phyloP scores from a whole-genome alignment of 2,113 vertebrate species.

The Sisor rabdophorus region DNA sequence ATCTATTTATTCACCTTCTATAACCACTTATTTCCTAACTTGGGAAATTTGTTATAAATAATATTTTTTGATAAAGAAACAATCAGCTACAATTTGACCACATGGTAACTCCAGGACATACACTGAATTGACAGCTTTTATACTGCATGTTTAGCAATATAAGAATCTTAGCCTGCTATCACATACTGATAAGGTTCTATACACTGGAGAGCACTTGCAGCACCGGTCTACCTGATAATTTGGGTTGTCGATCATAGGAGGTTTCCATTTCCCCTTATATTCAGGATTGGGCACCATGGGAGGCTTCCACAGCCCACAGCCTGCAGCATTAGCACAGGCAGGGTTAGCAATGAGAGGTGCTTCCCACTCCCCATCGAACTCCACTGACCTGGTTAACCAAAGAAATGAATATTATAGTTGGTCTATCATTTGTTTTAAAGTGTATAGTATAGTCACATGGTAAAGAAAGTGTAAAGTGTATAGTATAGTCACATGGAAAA shows the following conservation, averaged over 20 bases:
- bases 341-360: constrained; percentile 81
- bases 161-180: too few species aligned
- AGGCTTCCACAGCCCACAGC: constrained; percentile 79
- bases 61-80: too few species aligned
- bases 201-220: neutral
- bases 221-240: constrained; percentile 74
- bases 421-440: neutral
- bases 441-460: too few species aligned
- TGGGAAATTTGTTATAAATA: too few species aligned
- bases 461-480: too few species aligned
- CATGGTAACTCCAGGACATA: too few species aligned
- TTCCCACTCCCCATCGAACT: constrained; percentile 86
- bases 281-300: constrained; percentile 79
- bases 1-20: too few species aligned
- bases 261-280: constrained; percentile 83
- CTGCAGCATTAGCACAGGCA: constrained; percentile 72
- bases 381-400: constrained; percentile 72
- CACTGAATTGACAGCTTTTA: too few species aligned
- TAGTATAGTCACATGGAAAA: neutral
- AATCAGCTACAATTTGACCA: too few species aligned
- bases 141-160: too few species aligned
- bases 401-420: neutral
- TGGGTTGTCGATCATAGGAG: constrained; percentile 80
- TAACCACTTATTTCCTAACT: too few species aligned
- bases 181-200: too few species aligned